Conservation (phyloP, 2,113 vertebrate species). For the Paramisgurnus dabryanus region DNA sequence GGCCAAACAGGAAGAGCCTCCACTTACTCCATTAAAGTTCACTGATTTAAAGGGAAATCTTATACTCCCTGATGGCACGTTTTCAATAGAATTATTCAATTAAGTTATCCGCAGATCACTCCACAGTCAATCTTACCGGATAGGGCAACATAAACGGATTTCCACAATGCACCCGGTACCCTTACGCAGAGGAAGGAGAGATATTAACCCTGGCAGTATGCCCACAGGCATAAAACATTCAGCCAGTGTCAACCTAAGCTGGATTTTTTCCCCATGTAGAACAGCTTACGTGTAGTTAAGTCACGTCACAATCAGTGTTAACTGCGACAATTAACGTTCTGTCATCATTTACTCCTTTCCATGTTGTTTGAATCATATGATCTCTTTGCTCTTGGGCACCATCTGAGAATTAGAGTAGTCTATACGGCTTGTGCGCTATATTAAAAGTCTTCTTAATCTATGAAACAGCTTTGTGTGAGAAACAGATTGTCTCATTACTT, state of each 20-base stretch:
- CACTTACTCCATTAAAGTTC: slow-evolving; percentile 44
- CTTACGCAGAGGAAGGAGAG: slow-evolving; percentile 20
- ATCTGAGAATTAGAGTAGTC: too few species aligned
- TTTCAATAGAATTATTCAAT: slow-evolving; percentile 64
- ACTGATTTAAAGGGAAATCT: slow-evolving; percentile 52
- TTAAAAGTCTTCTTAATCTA: too few species aligned
- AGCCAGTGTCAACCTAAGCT: not conserved
- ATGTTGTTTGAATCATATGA: not conserved
- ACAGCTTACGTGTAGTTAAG: not conserved
- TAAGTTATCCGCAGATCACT: slow-evolving; percentile 64
- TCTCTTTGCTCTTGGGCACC: not conserved
- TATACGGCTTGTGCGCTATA: too few species aligned
- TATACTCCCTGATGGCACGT: slow-evolving; percentile 58
- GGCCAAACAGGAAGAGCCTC: slow-evolving; percentile 51
- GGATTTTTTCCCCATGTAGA: not conserved
- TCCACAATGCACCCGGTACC: slow-evolving; percentile 25
- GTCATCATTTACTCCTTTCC: not conserved
- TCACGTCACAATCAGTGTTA: not conserved
- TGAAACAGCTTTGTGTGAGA: too few species aligned
- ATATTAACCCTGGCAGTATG: not conserved
- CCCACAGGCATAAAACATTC: slow-evolving; percentile 13
- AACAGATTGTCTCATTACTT: too few species aligned
- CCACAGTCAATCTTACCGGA: slow-evolving; percentile 47
- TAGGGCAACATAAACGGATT: slow-evolving; percentile 41
- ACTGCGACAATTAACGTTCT: not conserved